A percentile compares a stretch with the other conserved stretches of the same genome.
phyloP scores from a whole-genome alignment of 2,797 vertebrate genomes.

The Craterocephalus amniculus region DNA sequence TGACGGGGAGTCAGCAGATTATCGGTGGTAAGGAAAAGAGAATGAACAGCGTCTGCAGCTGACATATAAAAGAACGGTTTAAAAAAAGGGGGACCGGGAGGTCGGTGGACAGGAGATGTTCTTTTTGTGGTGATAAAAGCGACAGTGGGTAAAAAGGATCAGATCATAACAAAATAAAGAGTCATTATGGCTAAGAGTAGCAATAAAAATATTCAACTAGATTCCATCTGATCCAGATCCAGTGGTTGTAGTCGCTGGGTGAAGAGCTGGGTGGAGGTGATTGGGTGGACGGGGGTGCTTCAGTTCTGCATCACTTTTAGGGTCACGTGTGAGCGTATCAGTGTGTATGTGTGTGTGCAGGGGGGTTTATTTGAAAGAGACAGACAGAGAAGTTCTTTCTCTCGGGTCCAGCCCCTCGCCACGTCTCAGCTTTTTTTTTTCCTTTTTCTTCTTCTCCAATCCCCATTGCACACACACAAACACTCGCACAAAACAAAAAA shows the following conservation, averaged over 20 bases:
- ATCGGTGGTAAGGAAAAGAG: slow-evolving; percentile 17
- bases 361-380: slow-evolving; percentile 58
- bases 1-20: slow-evolving; percentile 55
- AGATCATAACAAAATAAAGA: slow-evolving; percentile 77
- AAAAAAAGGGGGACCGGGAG: slow-evolving; percentile 45
- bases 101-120: slow-evolving; percentile 40
- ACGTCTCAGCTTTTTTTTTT: slow-evolving; percentile 43
- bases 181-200: slow-evolving; percentile 81
- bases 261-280: slow-evolving; percentile 53
- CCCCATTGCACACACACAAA: slow-evolving; percentile 47
- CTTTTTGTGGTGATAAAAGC: slow-evolving; percentile 54
- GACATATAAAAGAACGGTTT: slow-evolving; percentile 48
- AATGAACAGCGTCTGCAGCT: slow-evolving; percentile 19
- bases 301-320: slow-evolving; percentile 59
- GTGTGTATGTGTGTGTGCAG: slow-evolving; percentile 29
- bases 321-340: slow-evolving; percentile 45
- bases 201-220: slow-evolving; percentile 80
- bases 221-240: slow-evolving; percentile 75
- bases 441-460: slow-evolving; percentile 12
- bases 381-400: slow-evolving; percentile 67
- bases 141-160: slow-evolving; percentile 65
- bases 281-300: slow-evolving; percentile 48
- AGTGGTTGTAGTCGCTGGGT: slow-evolving; percentile 70
- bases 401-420: slow-evolving; percentile 76
- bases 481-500: slow-evolving; percentile 39